These are phyloP conservation scores for Dusona sp. DNA, from an alignment of 2,888 invertebrate species.

Conservation along the genomic window DNA sequence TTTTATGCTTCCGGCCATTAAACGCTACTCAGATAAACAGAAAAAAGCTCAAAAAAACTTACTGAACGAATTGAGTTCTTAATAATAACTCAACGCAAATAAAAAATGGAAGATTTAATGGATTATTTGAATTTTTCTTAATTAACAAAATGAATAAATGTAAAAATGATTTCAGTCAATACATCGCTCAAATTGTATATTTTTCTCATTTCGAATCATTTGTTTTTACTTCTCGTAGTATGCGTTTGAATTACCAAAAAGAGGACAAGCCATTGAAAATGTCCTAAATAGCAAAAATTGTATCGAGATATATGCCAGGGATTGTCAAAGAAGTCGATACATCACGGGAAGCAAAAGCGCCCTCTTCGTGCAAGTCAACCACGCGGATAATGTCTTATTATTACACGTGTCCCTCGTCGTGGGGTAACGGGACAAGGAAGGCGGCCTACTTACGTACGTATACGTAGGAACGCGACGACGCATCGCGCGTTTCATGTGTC, in stretches of 20 bases:
- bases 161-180: not conserved
- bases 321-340: slow-evolving; percentile 29
- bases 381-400: slow-evolving; percentile 78
- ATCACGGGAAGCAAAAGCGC: slow-evolving; percentile 24
- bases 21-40: not conserved
- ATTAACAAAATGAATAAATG: not conserved
- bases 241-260: not conserved
- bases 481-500: slow-evolving; percentile 60
- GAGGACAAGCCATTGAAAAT: not conserved
- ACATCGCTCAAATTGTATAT: not conserved
- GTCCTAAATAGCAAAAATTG: slow-evolving; percentile 6
- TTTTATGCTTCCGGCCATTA: slow-evolving; percentile 21
- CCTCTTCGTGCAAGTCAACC: slow-evolving; percentile 39
- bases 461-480: slow-evolving; percentile 65
- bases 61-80: not conserved
- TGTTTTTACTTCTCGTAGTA: not conserved
- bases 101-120: not conserved
- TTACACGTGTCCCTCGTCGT: slow-evolving; percentile 79
- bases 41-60: not conserved
- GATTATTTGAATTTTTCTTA: not conserved
- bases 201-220: not conserved
- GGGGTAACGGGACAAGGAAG: slow-evolving; percentile 79
- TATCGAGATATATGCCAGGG: slow-evolving; percentile 36
- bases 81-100: not conserved
- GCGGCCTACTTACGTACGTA: slow-evolving; percentile 79